Percentiles rank a stretch among this genome's conserved stretches.
These are phyloP conservation scores for Melanotaenia parkinsoni DNA, from an alignment of 2,797 vertebrate species.

Conservation along the genomic window DNA sequence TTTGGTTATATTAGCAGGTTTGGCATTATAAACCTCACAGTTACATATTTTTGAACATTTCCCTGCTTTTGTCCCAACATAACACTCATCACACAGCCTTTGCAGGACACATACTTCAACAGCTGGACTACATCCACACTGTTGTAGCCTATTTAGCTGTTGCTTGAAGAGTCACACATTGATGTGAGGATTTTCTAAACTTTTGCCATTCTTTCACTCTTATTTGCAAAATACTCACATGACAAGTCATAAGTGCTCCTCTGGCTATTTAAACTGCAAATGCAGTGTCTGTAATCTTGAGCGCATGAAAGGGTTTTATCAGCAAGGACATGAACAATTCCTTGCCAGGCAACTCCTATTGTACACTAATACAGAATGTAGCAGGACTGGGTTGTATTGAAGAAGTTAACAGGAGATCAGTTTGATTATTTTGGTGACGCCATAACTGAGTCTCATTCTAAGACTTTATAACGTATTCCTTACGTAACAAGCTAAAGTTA, in stretches of 20 bases:
- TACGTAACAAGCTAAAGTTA: background rate
- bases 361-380: background rate
- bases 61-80: background rate
- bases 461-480: background rate
- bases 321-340: conserved; percentile 35
- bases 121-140: conserved; percentile 2
- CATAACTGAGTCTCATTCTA: background rate
- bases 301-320: conserved; percentile 17
- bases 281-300: conserved; percentile 30
- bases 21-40: background rate
- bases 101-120: background rate
- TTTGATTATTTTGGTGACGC: background rate
- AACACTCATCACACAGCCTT: background rate
- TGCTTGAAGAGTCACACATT: background rate
- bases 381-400: background rate
- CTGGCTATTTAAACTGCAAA: conserved; percentile 3
- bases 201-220: background rate
- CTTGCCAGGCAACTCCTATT: background rate
- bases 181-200: background rate
- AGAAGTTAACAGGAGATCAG: background rate
- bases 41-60: background rate
- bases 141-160: background rate
- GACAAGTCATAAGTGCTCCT: conserved; percentile 46
- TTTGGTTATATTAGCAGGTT: background rate
- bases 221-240: conserved; percentile 35